These are phyloP conservation scores for Rapana venosa DNA, from an alignment of 2,888 invertebrate species.

Conservation along the genomic window DNA sequence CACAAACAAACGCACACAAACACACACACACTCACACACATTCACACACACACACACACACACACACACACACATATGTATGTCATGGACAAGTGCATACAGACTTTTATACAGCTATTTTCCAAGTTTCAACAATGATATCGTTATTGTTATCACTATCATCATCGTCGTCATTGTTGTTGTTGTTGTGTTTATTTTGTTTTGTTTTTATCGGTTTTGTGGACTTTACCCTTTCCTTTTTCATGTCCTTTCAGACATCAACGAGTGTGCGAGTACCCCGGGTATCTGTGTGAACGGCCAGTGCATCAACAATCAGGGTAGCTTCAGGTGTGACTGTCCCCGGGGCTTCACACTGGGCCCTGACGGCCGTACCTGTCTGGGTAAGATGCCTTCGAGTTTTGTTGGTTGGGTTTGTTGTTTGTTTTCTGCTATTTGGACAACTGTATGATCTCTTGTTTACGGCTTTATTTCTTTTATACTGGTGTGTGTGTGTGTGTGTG, in stretches of 20 bases:
- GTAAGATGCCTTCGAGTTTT: conserved; percentile 77
- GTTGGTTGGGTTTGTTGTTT: neutral
- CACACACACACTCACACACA: too few relatives aligned
- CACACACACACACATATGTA: too few relatives aligned
- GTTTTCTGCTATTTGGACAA: neutral
- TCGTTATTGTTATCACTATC: neutral
- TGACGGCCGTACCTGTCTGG: conserved; percentile 88
- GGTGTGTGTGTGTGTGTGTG: neutral
- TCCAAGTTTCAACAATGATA: too few relatives aligned
- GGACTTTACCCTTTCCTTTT: neutral
- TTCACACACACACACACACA: neutral
- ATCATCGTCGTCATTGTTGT: neutral
- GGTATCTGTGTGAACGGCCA: conserved; percentile 86
- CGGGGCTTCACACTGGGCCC: conserved; percentile 89
- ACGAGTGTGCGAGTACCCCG: conserved; percentile 87
- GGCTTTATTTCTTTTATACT: too few relatives aligned
- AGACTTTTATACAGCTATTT: too few relatives aligned
- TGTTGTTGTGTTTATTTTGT: too few relatives aligned
- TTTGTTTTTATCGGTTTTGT: too few relatives aligned
- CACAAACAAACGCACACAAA: too few relatives aligned
- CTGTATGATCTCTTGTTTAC: too few relatives aligned
- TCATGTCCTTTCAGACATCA: conserved; percentile 82
- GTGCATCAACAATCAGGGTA: conserved; percentile 90
- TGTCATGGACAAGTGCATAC: too few relatives aligned
- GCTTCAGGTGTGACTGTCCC: conserved; percentile 90